Evolutionary conservation across 2,797 vertebrate species (phyloP), one percentile per base, ranked within the genome.

Genomic region (Carcharodon carcharias): DNA sequence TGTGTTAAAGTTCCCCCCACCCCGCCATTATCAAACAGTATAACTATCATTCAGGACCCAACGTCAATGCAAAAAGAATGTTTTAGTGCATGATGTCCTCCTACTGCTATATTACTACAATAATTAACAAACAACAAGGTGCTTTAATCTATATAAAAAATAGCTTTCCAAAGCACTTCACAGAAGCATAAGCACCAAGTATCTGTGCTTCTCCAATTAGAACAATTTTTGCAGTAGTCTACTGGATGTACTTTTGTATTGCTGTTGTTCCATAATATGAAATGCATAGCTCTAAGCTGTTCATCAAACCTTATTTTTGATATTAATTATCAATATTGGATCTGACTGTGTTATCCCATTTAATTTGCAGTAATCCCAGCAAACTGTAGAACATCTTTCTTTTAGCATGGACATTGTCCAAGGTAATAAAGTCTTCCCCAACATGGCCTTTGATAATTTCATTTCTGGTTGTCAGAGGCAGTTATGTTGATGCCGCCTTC

Each of bases 301-400:
- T 14, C 26, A 31, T 89, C 9, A 54, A 89, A 89, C n/a, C 4
- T 35, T 58, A 56, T n/a, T 35, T 21, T 31, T 63, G 61, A 31
- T 61, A 92, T n/a, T 92, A 92, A 92, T 92, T 92, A 92, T 92
- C 89, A 7, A 58, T 4, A 63, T 92, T 92, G 61, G 58, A 63
- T 63, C 58, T 63, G 89, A 92, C 56, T 91, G 28, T 61, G 56
- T 61, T 91, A 91, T 35, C 6, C 40, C 28, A 61, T 92, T 92
- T 92, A n/a, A 63, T 92, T 92, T 92, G 89, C 18, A n/a, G 58
- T 92, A 92, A 63, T 63, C 58, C 58, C 31, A 6, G 89, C 58
- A 92, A 63, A 63, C 35, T 92, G 28, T 63, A n/a, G 56, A 6
- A 92, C 89, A 92, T 61, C 89, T 61, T 92, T 92, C 89, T 92